These are phyloP conservation scores for Rhinella marina DNA, from an alignment of 2,797 vertebrate species.

Conservation along the genomic window DNA sequence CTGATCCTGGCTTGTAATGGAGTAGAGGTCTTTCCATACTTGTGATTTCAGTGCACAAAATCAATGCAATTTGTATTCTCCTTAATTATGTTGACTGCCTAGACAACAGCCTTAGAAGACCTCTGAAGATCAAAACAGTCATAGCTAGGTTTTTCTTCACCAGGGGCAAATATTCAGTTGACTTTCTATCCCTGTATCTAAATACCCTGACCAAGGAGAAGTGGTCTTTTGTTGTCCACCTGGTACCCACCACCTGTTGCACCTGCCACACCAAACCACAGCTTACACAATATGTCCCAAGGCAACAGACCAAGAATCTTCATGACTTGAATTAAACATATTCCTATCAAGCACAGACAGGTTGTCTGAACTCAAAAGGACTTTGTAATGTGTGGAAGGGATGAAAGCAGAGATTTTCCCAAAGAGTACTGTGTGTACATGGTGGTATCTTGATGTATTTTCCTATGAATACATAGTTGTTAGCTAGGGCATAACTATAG, in stretches of 20 bases:
- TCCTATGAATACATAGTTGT: not conserved
- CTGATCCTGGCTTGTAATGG: not conserved
- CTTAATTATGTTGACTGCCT: not conserved
- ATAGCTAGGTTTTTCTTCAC: not conserved
- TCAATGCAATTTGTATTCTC: not conserved
- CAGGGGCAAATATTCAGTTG: not conserved
- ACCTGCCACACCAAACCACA: not conserved
- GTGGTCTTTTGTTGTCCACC: not conserved
- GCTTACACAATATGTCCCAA: not conserved
- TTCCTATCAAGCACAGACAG: not conserved
- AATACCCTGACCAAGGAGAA: not conserved
- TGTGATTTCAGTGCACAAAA: not conserved
- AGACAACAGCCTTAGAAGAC: not conserved
- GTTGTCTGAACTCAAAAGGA: not conserved
- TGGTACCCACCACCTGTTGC: not conserved
- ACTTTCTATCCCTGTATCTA: not conserved
- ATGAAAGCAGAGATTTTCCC: not conserved
- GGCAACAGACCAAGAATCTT: not conserved
- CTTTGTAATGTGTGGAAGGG: too few species aligned
- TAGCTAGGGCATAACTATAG: not conserved
- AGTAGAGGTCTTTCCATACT: not conserved
- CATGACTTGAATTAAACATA: not conserved
- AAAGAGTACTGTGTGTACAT: not conserved
- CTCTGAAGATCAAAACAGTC: not conserved
- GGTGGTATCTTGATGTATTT: not conserved